These are phyloP conservation scores for Oenanthe melanoleuca DNA, from an alignment of 2,113 vertebrate genomes.

Conservation along the genomic window DNA sequence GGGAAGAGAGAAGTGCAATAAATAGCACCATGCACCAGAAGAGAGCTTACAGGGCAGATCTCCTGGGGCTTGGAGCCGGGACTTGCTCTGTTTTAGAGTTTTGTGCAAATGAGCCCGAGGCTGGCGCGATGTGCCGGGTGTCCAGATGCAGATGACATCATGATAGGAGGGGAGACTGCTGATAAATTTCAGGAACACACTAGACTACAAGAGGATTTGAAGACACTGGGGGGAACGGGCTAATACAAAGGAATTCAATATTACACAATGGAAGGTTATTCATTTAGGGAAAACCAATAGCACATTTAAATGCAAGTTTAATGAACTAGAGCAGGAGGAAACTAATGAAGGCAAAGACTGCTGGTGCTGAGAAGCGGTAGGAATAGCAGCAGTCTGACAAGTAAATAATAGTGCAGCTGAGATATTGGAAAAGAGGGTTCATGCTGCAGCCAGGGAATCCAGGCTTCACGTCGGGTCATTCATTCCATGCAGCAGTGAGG, in stretches of 20 bases:
- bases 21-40: neutral
- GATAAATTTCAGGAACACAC: conserved; percentile 58
- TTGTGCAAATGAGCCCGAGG: neutral
- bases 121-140: neutral
- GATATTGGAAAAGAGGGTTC: neutral
- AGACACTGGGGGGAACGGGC: neutral
- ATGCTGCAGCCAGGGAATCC: neutral
- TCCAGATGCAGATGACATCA: conserved; percentile 51
- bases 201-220: conserved; percentile 54
- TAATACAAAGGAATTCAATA: conserved; percentile 30
- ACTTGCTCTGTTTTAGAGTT: neutral
- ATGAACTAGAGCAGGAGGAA: conserved; percentile 24
- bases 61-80: neutral
- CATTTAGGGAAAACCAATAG: conserved; percentile 17
- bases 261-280: conserved; percentile 52
- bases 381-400: neutral
- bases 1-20: neutral
- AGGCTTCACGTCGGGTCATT: accelerated
- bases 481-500: neutral
- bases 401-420: neutral
- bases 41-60: neutral
- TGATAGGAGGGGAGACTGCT: conserved; percentile 48
- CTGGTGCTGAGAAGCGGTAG: neutral
- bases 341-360: neutral
- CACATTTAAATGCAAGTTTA: conserved; percentile 46